phyloP scores from a whole-genome alignment of 1,140 invertebrate species.

The Hetaerina americana region DNA sequence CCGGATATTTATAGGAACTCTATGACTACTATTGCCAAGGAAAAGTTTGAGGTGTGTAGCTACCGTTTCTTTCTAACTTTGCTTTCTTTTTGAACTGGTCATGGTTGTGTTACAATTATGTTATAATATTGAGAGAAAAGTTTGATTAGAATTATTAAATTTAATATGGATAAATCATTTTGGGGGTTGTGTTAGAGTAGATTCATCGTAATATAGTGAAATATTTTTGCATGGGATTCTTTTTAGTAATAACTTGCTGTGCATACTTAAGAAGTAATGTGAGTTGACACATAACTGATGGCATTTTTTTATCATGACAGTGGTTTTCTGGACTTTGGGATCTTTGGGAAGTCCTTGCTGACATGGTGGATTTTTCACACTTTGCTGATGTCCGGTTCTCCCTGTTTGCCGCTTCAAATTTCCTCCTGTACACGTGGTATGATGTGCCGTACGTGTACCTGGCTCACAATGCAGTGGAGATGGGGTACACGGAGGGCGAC shows the following conservation, averaged over 20 bases:
- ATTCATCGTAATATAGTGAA: background rate
- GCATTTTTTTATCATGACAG: slow-evolving; percentile 29
- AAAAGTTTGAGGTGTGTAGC: slow-evolving; percentile 51
- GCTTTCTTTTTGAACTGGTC: background rate
- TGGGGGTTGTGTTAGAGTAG: too few species aligned
- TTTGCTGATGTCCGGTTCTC: slow-evolving; percentile 59
- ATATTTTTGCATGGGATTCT: background rate
- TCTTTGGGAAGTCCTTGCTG: slow-evolving; percentile 56
- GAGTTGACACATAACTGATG: too few species aligned
- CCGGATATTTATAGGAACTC: slow-evolving; percentile 83
- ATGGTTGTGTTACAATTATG: too few species aligned
- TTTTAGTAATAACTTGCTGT: background rate
- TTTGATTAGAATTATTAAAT: too few species aligned
- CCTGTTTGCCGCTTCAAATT: slow-evolving; percentile 73
- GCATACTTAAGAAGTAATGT: too few species aligned
- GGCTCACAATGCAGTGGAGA: slow-evolving; percentile 55
- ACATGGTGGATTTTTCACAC: slow-evolving; percentile 68
- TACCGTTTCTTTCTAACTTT: slow-evolving; percentile 10
- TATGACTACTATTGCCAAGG: slow-evolving; percentile 68
- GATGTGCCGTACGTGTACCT: slow-evolving; percentile 81
- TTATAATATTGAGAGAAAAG: too few species aligned
- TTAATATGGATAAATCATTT: too few species aligned
- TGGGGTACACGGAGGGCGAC: slow-evolving; percentile 56
- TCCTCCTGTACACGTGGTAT: slow-evolving; percentile 76
- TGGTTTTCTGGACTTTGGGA: slow-evolving; percentile 62